Evolutionary conservation across 2,888 invertebrate species (phyloP), one percentile per base, ranked within the genome.

Genomic region (Subacronicta megacephala): DNA sequence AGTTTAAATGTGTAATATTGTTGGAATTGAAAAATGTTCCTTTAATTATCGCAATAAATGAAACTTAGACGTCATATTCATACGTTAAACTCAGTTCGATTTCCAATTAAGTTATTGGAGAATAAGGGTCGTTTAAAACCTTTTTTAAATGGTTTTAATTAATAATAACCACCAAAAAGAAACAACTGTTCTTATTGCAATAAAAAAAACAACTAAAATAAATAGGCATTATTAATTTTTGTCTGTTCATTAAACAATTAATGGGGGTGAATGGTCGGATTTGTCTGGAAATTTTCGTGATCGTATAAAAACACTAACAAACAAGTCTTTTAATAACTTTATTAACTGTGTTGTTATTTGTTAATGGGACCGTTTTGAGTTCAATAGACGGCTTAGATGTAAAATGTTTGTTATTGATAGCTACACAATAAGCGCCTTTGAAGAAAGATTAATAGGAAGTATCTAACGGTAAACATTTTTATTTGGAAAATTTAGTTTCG

Each of bases 221-320:
- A n/a, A n/a, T 12, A 31, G 29, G 29, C n/a, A 31, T 31, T 31
- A 31, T n/a, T n/a, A 29, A 31, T n/a, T n/a, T 4, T 31, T 31
- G 31, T n/a, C 31, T n/a, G n/a, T n/a, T 31, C 31, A 31, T 31
- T 6, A n/a, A n/a, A n/a, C n/a, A 31, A n/a, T 31, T 31, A 29
- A 29, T 29, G 12, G 38, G 42, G 42, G 42, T 42, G 15, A 42
- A 42, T 29, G 29, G 3, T 16, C 42, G 12, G 26, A 42, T 42
- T 29, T 12, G 16, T 42, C 29, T 10, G 41, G 12, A 10, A 7
- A 29, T 29, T 16, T 15, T 42, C 12, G 15, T 42, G 36, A 17
- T 37, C 10, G 18, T n/a, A 31, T n/a, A 31, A 31, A 31, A 31
- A 31, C 31, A 31, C 31, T 31, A 31, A 37, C 17, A 37, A 17